phyloP scores from a whole-genome alignment of 2,888 invertebrate species.

The Ametastegia equiseti region DNA sequence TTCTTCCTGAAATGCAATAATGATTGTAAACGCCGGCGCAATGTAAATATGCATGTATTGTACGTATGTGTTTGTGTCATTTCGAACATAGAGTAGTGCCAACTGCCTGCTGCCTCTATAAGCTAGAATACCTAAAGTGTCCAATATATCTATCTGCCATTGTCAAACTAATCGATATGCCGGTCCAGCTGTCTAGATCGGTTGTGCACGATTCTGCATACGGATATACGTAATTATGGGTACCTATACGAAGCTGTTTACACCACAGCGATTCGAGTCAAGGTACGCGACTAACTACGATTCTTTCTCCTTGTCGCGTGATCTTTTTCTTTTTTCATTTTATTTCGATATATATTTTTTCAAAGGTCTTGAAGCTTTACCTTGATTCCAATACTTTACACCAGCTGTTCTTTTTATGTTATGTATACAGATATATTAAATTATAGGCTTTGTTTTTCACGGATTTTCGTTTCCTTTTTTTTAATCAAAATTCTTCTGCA shows the following conservation, averaged over 20 bases:
- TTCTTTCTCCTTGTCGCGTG: neutral
- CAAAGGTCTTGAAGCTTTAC: neutral
- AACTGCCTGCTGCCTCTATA: neutral
- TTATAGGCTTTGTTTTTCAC: neutral
- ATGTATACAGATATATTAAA: neutral
- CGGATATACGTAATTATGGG: slow-evolving; percentile 25
- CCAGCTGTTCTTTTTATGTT: neutral
- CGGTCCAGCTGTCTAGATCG: slow-evolving; percentile 31
- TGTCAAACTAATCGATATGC: slow-evolving; percentile 40
- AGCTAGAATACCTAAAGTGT: neutral
- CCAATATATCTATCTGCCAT: neutral
- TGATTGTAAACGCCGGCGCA: neutral
- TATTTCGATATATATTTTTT: neutral
- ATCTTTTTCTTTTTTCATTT: neutral
- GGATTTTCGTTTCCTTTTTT: neutral
- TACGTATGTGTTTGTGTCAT: neutral
- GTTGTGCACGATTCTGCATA: slow-evolving; percentile 41
- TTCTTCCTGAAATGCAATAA: neutral
- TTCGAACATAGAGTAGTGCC: neutral
- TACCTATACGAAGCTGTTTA: slow-evolving; percentile 24
- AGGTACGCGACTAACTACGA: slow-evolving; percentile 2
- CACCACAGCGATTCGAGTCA: slow-evolving; percentile 18
- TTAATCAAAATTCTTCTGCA: neutral
- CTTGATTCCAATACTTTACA: neutral
- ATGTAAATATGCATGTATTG: too few relatives aligned